Conservation (phyloP, 2,113 vertebrate genomes). For the Chrysemys picta region DNA sequence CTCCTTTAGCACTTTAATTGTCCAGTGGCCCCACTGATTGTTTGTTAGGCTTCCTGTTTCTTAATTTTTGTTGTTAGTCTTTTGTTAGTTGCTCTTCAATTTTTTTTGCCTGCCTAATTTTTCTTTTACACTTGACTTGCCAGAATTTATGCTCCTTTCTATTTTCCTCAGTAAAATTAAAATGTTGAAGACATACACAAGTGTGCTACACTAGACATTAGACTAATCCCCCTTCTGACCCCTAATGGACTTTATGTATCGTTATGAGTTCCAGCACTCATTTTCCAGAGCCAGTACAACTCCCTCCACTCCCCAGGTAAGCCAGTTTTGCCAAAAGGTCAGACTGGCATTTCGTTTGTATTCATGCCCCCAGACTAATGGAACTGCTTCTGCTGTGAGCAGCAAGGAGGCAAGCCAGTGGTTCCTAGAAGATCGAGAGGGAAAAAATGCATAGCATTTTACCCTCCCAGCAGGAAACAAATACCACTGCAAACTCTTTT, state of each 20-base stretch:
- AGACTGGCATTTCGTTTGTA: conserved; percentile 24
- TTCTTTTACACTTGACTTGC: not conserved
- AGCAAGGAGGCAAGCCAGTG: not conserved
- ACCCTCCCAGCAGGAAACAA: not conserved
- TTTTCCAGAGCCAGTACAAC: not conserved
- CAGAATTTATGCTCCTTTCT: not conserved
- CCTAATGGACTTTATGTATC: not conserved
- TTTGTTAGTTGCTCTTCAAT: not conserved
- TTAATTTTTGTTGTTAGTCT: not conserved
- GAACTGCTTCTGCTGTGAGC: not conserved
- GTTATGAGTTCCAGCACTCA: not conserved
- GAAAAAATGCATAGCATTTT: not conserved
- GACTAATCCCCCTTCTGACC: not conserved
- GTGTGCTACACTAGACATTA: accelerated
- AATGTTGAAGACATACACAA: not conserved
- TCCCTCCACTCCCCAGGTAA: not conserved
- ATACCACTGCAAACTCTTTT: not conserved
- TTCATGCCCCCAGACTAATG: not conserved
- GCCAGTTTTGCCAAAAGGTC: conserved; percentile 34
- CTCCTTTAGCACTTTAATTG: not conserved
- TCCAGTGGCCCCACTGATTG: not conserved
- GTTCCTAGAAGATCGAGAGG: not conserved
- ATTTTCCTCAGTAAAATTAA: not conserved
- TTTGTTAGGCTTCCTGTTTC: not conserved
- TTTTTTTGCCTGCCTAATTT: not conserved